Evolutionary conservation across 1,140 invertebrate genomes (phyloP), one percentile per base, ranked within the genome.

Genomic region (Leptinotarsa texana): DNA sequence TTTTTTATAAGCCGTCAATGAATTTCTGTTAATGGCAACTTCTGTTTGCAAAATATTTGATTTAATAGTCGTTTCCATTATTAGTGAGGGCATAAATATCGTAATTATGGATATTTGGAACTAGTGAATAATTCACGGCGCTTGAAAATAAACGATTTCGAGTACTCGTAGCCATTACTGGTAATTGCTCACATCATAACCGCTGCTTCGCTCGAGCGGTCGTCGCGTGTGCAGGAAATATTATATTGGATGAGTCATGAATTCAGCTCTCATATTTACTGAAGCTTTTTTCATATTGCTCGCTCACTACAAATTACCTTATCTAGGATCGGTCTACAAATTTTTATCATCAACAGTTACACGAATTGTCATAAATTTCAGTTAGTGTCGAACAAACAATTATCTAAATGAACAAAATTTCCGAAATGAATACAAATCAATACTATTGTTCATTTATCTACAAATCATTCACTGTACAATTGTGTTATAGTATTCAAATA

Each of bases 171-270:
- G 51, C 51, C 51, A 57, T 57, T 57, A 57, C 51, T 18, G 51
- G 51, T 57, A 57, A 57, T 57, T 57, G 51, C 51, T 17, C n/a
- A 57, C 51, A 13, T 57, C 51, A 57, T 57, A 57, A 57, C 51
- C 51, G n/a, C n/a, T 18, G 51, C 51, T 57, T 57, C 51, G 51
- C 51, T 57, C 17, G 51, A 57, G 51, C 51, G 33, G 33, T 33
- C 33, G 51, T 57, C 51, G 51, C 51, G 51, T 57, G 51, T 57
- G 51, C n/a, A 57, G 51, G n/a, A 57, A 57, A n/a, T 57, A 57
- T 57, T 57, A 57, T 57, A 57, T n/a, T 8, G 51, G 51, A 57
- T 57, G 51, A 57, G 51, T 57, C 51, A 57, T 57, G 51, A 57
- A 57, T 57, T 57, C 51, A 6, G 51, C n/a, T 57, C 17, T 17